phyloP scores from a whole-genome alignment of 2,797 vertebrate genomes.

The Phyllotis vaccarum region DNA sequence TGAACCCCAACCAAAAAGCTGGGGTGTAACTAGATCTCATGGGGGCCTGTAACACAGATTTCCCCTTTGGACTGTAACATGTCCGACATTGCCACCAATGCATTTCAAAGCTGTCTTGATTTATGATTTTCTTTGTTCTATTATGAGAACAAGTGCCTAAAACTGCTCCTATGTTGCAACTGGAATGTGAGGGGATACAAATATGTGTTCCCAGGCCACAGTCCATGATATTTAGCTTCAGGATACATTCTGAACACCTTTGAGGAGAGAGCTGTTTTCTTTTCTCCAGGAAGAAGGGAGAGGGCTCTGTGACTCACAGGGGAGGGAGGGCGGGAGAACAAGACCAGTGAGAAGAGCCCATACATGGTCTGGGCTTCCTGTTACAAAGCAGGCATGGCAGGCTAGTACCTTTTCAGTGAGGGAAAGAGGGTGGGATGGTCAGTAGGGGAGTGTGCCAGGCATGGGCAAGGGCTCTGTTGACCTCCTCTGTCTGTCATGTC shows the following conservation, averaged over 20 bases:
- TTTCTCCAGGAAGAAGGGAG: background rate
- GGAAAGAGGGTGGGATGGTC: background rate
- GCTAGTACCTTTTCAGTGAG: background rate
- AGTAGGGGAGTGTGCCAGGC: background rate
- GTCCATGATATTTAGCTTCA: background rate
- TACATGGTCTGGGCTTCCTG: background rate
- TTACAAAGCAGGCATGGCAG: background rate
- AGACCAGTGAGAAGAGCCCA: background rate
- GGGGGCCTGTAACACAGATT: background rate
- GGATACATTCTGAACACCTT: background rate
- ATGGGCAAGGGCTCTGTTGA: background rate
- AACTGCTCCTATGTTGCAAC: too few relatives aligned
- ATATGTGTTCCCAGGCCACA: background rate
- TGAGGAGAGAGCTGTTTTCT: background rate
- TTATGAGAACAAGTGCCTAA: background rate
- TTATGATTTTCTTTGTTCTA: background rate
- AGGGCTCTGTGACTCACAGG: background rate
- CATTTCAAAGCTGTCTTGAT: background rate
- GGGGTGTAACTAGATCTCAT: background rate
- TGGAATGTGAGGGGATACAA: background rate
- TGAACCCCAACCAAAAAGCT: background rate
- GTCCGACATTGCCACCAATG: background rate
- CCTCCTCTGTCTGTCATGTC: background rate
- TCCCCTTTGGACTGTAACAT: background rate
- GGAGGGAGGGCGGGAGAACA: background rate